Percentiles rank a stretch among this genome's conserved stretches.
phyloP scores from a whole-genome alignment of 1,140 invertebrate species.

The Drosophila tristis region DNA sequence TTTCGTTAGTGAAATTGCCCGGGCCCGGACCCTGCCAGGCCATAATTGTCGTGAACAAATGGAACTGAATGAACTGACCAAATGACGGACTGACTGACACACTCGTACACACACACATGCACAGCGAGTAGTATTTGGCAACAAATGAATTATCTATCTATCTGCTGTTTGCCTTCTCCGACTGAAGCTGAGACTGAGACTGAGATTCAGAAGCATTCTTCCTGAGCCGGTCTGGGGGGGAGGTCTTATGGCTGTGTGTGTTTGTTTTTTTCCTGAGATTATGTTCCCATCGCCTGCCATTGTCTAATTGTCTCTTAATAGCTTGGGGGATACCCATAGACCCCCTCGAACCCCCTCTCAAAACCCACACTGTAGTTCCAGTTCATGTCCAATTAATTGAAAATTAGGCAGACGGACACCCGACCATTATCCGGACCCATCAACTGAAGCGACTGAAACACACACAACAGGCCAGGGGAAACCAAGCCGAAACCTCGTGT shows the following conservation, averaged over 20 bases:
- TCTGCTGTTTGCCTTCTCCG: constrained; percentile 7
- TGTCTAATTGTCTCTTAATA: constrained; percentile 15
- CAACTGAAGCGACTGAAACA: constrained; percentile 61
- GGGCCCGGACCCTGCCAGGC: background rate
- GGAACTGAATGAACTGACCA: constrained; percentile 17
- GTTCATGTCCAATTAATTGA: constrained; percentile 75
- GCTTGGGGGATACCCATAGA: constrained; percentile 14
- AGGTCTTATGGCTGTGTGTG: no score
- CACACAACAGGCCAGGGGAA: constrained; percentile 36
- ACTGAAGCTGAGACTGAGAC: constrained; percentile 11
- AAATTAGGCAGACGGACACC: constrained; percentile 57
- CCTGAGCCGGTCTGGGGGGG: no score
- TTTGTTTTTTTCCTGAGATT: no score
- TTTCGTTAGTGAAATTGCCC: constrained; percentile 69
- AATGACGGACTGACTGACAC: constrained; percentile 16
- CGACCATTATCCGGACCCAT: constrained; percentile 56
- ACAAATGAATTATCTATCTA: background rate
- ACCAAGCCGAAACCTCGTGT: constrained; percentile 7
- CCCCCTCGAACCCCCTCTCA: background rate
- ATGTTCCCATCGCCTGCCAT: no score
- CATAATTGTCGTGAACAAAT: constrained; percentile 50
- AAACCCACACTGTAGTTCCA: constrained; percentile 43
- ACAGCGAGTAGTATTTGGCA: no score
- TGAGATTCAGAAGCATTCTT: constrained; percentile 26
- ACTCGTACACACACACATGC: background rate